Percentiles rank a stretch among this genome's conserved stretches.
Evolutionary conservation across 1,140 invertebrate species (phyloP).

Genomic region (Cecropterus lyciades): DNA sequence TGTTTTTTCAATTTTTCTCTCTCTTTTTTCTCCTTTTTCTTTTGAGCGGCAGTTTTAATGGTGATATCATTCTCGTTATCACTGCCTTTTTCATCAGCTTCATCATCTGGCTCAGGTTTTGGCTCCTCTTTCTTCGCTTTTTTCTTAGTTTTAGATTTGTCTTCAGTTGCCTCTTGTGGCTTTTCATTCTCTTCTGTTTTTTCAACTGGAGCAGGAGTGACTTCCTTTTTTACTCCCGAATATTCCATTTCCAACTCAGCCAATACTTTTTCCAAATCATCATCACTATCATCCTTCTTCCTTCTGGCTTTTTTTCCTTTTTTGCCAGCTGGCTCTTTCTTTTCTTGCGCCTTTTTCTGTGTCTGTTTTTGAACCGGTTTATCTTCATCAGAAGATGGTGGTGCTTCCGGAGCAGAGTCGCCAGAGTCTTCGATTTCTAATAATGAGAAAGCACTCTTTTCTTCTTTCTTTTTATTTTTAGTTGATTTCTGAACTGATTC

Average conservation of each 20-base stretch:
- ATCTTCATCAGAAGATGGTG: slow-evolving; percentile 81
- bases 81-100: slow-evolving; percentile 73
- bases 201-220: slow-evolving; percentile 62
- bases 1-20: slow-evolving; percentile 91
- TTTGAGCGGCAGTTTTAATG: slow-evolving; percentile 93
- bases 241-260: slow-evolving; percentile 93
- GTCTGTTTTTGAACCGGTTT: slow-evolving; percentile 67
- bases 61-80: slow-evolving; percentile 86
- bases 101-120: slow-evolving; percentile 80
- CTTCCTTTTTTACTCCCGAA: slow-evolving; percentile 85
- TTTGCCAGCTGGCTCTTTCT: slow-evolving; percentile 85
- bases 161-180: slow-evolving; percentile 81
- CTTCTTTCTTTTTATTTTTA: slow-evolving; percentile 82
- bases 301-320: slow-evolving; percentile 89
- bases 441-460: slow-evolving; percentile 86
- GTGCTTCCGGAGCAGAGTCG: slow-evolving; percentile 73
- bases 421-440: slow-evolving; percentile 85
- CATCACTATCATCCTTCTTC: slow-evolving; percentile 92
- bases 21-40: slow-evolving; percentile 95
- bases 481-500: slow-evolving; percentile 72
- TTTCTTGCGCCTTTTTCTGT: slow-evolving; percentile 83
- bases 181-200: slow-evolving; percentile 75
- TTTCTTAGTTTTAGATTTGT: slow-evolving; percentile 77
- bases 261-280: slow-evolving; percentile 93
- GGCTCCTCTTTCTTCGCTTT: slow-evolving; percentile 80